Base-by-base conservation (phyloP, 2,888 invertebrate species). In the Philereme transversata region DNA sequence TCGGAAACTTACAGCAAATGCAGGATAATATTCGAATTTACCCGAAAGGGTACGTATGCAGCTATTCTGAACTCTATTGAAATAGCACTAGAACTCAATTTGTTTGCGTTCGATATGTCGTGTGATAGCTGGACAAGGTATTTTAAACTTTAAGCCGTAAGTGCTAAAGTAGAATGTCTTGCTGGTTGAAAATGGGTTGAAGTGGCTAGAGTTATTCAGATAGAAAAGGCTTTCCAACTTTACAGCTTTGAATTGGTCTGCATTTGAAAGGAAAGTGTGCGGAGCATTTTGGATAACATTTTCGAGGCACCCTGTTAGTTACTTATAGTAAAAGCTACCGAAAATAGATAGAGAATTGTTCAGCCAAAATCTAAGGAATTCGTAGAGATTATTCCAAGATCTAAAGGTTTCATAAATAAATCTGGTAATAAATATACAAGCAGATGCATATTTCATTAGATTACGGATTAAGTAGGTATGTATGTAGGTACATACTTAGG, bases 1-100 rank as follows among this genome's bases (percentile, higher is more conserved):
- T 67, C 65, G 68, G 57, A 62, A 67, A 65, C 64, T 66, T 68
- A 64, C 65, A 22, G 22, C 52, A 68, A 68, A 64, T 56, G 67
- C 67, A 67, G 52, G 55, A 60, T 51, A 56, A 64, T 65, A 69
- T 62, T 64, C 60, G 67, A 69, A 64, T 67, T 65, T 64, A 64
- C 55, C 38, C 62, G 57, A 60, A 69, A 63, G 67, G 63, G 64
- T 63, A 57, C 48, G 60, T 45, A 58, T 66, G 54, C 60, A 51
- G 10, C 44, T 52, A 63, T 65, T 69, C 57, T 64, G 54, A 62
- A 60, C 65, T 63, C 59, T 69, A 65, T 62, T 56, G 45, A 48
- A 40, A 57, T 38, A 33, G 35, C 9, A 8, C 40, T 56, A 59
- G 56, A 53, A 53, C 59, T 63, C 56, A 60, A 59, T 59, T 63